Conservation (phyloP, 2,113 vertebrate species). For the Blennius ocellaris region DNA sequence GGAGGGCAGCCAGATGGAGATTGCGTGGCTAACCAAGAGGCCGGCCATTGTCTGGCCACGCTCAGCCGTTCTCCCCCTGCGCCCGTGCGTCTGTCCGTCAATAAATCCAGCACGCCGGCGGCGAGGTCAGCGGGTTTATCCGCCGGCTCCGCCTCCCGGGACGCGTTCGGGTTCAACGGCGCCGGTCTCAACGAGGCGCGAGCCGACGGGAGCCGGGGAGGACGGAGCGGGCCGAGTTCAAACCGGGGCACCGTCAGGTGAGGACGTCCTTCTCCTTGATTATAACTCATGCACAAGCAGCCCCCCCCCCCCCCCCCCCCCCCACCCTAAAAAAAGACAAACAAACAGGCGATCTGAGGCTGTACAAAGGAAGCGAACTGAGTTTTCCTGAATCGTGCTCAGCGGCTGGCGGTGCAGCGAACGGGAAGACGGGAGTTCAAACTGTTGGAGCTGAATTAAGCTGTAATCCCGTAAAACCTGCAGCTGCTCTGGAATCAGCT, state of each 20-base stretch:
- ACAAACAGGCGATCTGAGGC: conserved; percentile 15
- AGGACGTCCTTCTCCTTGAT: conserved; percentile 19
- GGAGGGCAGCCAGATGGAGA: conserved; percentile 80
- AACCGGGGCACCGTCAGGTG: conserved; percentile 52
- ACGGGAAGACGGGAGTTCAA: conserved; percentile 75
- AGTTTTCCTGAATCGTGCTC: conserved; percentile 42
- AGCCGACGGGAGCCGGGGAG: too few relatives aligned
- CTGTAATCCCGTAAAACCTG: conserved; percentile 80
- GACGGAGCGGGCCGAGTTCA: too few relatives aligned
- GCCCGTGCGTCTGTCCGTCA: conserved; percentile 57
- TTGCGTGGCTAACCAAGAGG: conserved; percentile 62
- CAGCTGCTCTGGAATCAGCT: conserved; percentile 72
- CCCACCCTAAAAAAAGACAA: background rate
- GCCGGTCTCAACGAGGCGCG: conserved; percentile 24
- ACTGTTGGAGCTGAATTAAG: conserved; percentile 80
- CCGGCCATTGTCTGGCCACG: conserved; percentile 69
- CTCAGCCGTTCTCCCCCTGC: conserved; percentile 61
- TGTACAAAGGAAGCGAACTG: conserved; percentile 25
- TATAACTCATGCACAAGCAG: conserved; percentile 39
- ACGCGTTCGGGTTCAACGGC: background rate
- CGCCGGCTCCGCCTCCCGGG: conserved; percentile 8
- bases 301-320: too few relatives aligned
- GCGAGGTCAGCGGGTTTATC: conserved; percentile 46
- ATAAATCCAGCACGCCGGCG: conserved; percentile 22
- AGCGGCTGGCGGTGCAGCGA: conserved; percentile 48